Conservation (phyloP, 2,113 vertebrate species). For the Columba livia region DNA sequence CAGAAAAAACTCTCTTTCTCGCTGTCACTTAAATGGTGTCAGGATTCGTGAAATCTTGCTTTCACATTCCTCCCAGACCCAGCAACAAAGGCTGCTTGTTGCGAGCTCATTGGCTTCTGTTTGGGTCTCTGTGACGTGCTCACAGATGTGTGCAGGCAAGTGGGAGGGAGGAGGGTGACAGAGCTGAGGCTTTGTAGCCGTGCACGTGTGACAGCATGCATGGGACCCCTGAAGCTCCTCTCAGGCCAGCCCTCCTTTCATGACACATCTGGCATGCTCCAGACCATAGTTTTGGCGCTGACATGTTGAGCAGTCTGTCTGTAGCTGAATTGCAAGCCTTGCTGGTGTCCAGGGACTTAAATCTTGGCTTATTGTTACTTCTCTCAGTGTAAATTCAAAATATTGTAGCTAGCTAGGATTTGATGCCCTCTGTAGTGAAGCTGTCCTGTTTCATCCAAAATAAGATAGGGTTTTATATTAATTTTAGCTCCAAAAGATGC, state of each 20-base stretch:
- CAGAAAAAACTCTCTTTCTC: not conserved
- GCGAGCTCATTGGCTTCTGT: constrained; percentile 42
- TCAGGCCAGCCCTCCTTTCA: not conserved
- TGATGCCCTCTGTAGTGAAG: not conserved
- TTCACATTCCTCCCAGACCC: constrained; percentile 27
- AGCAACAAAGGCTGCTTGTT: constrained; percentile 60
- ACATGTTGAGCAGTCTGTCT: not conserved
- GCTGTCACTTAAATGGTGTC: constrained; percentile 39
- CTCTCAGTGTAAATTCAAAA: not conserved
- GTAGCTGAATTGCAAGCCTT: not conserved
- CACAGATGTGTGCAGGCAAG: constrained; percentile 42
- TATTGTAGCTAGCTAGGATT: not conserved
- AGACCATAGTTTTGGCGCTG: not conserved
- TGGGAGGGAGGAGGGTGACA: not conserved
- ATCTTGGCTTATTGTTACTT: not conserved
- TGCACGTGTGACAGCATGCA: not conserved
- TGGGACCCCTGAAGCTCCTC: not conserved
- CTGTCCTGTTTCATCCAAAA: not conserved
- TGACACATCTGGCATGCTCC: not conserved
- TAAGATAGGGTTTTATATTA: too few species aligned
- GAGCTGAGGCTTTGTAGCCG: constrained; percentile 17
- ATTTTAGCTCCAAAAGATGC: too few species aligned
- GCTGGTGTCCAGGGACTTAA: not conserved
- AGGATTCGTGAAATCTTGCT: constrained; percentile 53
- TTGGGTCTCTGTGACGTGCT: not conserved